Base-by-base conservation (phyloP, 2,888 invertebrate genomes). In the Neocrepidodera transversa region DNA sequence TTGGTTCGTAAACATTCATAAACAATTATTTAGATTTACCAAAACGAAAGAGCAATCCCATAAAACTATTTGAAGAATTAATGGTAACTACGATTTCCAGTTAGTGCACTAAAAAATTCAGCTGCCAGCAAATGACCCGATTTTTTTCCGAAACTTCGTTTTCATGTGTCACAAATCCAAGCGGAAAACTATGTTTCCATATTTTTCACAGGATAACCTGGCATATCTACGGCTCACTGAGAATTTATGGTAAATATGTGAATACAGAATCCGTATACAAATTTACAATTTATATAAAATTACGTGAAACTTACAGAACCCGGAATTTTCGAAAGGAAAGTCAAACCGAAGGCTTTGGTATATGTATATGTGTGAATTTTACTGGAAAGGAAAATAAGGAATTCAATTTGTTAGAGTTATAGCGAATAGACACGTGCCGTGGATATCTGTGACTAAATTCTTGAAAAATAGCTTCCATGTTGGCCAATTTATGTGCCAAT, bases 211-310 rank as follows among this genome's bases (percentile, higher is more conserved):
- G 56, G 32, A 49, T 32, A 45, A 55, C 30, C 35, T 13, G 35
- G 2, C 11, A 10, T 4, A 2, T 11, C 11, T 14, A 35, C 35
- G 14, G 35, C 36, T 11, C 30, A 40, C 26, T 52, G 45, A 36
- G 18, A 40, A 58, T 58, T 58, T 58, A 58, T 58, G 40, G 58
- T 18, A 40, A 58, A 58, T 50, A 58, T 47, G 32, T 47, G 58
- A 52, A 52, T 47, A 38, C 52, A 32, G 32, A 58, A 58, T 57
- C 45, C 47, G 52, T 58, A 38, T 52, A 52, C 47, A 58, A 52
- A 52, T 58, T 58, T 36, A 36, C 52, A 52, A 58, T 58, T 52
- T 58, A 58, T 58, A 45, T 47, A 28, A 52, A 55, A 28, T 36
- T 23, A 45, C 45, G 18, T 17, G 36, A 5, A 17, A 38, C 32